phyloP scores from a whole-genome alignment of 1,140 invertebrate genomes.

The Helicoverpa armigera region DNA sequence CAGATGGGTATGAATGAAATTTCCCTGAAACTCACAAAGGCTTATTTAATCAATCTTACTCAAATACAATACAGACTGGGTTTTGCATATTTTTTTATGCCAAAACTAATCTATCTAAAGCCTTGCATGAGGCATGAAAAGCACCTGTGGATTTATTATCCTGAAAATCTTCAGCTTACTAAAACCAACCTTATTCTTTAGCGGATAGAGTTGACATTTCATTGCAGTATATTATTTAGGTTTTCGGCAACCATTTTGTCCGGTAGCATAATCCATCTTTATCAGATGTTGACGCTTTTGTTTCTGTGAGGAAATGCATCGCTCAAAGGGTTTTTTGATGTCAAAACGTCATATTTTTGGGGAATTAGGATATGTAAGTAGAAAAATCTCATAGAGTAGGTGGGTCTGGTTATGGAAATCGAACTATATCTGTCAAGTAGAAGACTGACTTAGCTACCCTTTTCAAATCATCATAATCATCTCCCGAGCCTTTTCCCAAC shows the following conservation, averaged over 20 bases:
- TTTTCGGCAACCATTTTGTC: neutral
- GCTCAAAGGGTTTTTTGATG: neutral
- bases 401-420: too few species aligned
- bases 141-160: conserved; percentile 41
- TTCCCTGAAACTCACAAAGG: conserved; percentile 15
- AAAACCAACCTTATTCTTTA: neutral
- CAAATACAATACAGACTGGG: neutral
- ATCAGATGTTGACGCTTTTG: conserved; percentile 25
- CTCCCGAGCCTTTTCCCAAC: too few species aligned
- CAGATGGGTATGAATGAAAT: neutral
- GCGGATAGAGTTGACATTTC: neutral
- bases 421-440: too few species aligned
- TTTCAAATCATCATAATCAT: too few species aligned
- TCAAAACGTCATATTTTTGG: neutral
- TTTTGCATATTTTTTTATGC: conserved; percentile 17
- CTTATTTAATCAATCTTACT: conserved; percentile 32
- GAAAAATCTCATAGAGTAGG: neutral
- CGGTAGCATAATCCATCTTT: conserved; percentile 28
- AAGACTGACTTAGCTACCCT: too few species aligned
- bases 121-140: conserved; percentile 28
- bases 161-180: neutral
- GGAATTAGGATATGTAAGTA: neutral
- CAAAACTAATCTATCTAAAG: conserved; percentile 25
- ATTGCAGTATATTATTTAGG: neutral
- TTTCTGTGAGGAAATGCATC: conserved; percentile 21